Evolutionary conservation across 2,797 vertebrate genomes (phyloP).

Genomic region (Argyrosomus regius): DNA sequence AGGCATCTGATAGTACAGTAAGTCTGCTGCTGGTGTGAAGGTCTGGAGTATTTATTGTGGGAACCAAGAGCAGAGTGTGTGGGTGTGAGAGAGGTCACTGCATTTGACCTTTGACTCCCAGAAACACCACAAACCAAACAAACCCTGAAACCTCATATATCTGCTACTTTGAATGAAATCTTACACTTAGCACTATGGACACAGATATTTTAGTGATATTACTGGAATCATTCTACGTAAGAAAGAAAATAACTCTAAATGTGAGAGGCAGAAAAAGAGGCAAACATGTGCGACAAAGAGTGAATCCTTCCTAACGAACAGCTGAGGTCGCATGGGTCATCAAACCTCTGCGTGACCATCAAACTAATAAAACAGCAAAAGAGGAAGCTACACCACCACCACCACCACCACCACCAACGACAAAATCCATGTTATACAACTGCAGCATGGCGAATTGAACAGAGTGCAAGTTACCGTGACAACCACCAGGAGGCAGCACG

Average conservation of each 20-base stretch:
- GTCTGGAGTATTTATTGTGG: slow-evolving; percentile 26
- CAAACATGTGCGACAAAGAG: not conserved
- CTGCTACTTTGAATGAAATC: too few relatives aligned
- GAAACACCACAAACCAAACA: slow-evolving; percentile 6
- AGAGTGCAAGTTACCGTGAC: slow-evolving; percentile 9
- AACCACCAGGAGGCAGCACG: slow-evolving; percentile 74
- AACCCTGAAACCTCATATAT: not conserved
- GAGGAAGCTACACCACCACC: not conserved
- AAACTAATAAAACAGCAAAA: not conserved
- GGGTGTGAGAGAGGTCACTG: slow-evolving; percentile 57
- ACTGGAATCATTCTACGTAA: too few relatives aligned
- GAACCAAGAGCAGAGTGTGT: slow-evolving; percentile 43
- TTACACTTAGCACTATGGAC: not conserved
- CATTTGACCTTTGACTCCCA: slow-evolving; percentile 12
- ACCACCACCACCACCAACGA: not conserved
- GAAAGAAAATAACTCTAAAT: not conserved
- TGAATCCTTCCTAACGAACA: slow-evolving; percentile 3
- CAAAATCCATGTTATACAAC: slow-evolving; percentile 25
- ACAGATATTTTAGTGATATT: not conserved
- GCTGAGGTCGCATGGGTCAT: not conserved
- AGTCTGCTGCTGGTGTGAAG: not conserved
- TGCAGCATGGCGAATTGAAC: slow-evolving; percentile 21
- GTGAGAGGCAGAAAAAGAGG: not conserved
- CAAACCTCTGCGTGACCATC: not conserved
- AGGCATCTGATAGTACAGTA: not conserved